Evolutionary conservation across 2,888 invertebrate species (phyloP), one percentile per base, ranked within the genome.

Genomic region (Tipula helvola): DNA sequence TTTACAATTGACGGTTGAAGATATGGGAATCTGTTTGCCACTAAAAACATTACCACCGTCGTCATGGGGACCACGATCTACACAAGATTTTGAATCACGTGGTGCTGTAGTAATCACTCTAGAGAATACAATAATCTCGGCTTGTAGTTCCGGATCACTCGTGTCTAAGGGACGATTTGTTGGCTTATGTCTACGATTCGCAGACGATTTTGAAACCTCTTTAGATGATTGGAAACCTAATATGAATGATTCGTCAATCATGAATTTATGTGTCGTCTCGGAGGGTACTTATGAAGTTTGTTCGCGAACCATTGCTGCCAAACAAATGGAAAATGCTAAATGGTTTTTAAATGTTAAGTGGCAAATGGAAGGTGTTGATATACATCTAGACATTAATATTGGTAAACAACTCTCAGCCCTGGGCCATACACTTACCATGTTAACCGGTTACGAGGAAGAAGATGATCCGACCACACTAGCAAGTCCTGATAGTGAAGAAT

Each of bases 351-450:
- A 99, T 91, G 98, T 99, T 0, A 96, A 97, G 88, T 99, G 99
- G 98, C 97, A 99, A 92, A 99, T 99, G 99, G 97, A 99, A 91
- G 99, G 99, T 86, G 98, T 99, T 8, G 98, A 98, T 90, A 98
- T 99, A 88, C 98, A 99, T 91, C 92, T 99, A 87, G 98, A 99
- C 91, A 97, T 98, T 0, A 97, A 96, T 90, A 97, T 99, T 83
- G 99, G 99, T 86, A 98, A 99, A 91, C 97, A 98, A 90, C 92
- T 99, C 39, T 98, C 98, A 0, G 96, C 98, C 0, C 93, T 99
- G 52, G 98, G 98, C 0, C 97, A 98, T 91, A 99, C 99, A 0
- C 93, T 99, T 87, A 99, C 99, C 0, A 97, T 98, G 94, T 93
- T 99, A 85, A 98, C 98, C 0, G 98, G 97, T 92, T 47, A 42